Evolutionary conservation across 2,797 vertebrate species (phyloP).

Genomic region (Sparus aurata): DNA sequence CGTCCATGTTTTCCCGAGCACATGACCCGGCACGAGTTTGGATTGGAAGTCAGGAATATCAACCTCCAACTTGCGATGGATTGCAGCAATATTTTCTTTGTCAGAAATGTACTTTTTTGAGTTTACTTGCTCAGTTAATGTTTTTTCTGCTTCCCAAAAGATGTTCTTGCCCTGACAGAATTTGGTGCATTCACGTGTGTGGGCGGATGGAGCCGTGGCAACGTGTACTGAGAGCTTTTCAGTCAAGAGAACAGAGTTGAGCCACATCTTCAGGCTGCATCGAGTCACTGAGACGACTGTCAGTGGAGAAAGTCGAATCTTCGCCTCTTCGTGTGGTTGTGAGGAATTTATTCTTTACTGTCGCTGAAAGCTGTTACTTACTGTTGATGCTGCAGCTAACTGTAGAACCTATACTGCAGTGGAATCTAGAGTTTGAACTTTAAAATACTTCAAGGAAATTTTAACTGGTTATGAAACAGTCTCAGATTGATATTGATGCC

Average conservation of each 20-base stretch:
- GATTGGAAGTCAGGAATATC: neutral
- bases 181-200: slow-evolving; percentile 19
- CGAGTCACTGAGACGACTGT: slow-evolving; percentile 4
- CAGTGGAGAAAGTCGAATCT: neutral
- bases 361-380: neutral
- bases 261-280: neutral
- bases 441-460: too few species aligned
- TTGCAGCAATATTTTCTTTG: neutral
- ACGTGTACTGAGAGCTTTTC: neutral
- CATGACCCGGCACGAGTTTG: neutral
- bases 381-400: neutral
- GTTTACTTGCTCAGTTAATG: neutral
- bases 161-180: neutral
- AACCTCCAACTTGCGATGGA: neutral
- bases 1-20: neutral
- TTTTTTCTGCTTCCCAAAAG: neutral
- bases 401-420: neutral
- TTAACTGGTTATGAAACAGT: too few species aligned
- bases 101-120: neutral
- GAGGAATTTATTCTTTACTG: neutral
- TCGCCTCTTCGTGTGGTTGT: neutral
- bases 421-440: too few species aligned
- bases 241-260: slow-evolving; percentile 12
- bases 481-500: too few species aligned
- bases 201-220: neutral